Conservation (phyloP, 2,888 invertebrate species). For the Agonopterix heracliana region DNA sequence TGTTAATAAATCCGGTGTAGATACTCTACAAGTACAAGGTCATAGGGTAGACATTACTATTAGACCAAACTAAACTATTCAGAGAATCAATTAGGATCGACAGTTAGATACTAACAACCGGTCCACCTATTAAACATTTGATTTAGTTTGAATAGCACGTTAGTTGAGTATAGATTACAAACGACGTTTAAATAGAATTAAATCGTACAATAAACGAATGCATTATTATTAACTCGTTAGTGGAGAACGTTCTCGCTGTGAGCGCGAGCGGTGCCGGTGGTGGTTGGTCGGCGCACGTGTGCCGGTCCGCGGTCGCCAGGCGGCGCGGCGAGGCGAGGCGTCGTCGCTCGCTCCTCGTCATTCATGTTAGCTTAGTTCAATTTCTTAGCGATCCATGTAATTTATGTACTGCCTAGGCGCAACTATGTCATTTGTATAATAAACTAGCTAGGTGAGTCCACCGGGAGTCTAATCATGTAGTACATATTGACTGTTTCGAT, state of each 20-base stretch:
- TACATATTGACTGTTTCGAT: conserved; percentile 20
- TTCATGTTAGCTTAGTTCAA: conserved; percentile 49
- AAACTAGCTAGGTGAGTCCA: conserved; percentile 30
- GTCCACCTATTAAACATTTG: no score
- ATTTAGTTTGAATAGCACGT: no score
- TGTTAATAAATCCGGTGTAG: no score
- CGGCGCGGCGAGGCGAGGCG: conserved; percentile 35
- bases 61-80: no score
- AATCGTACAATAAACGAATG: conserved; percentile 36
- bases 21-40: no score
- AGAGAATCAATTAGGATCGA: no score
- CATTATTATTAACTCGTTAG: conserved; percentile 36
- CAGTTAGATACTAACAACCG: no score
- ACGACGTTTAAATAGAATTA: conserved; percentile 19
- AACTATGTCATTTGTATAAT: conserved; percentile 26
- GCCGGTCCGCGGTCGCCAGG: conserved; percentile 29
- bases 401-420: conserved; percentile 36
- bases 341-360: conserved; percentile 37
- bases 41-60: no score
- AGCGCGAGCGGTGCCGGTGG: conserved; percentile 25
- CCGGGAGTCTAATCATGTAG: conserved; percentile 17
- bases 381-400: conserved; percentile 43
- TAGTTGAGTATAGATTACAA: not conserved
- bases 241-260: conserved; percentile 37
- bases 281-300: conserved; percentile 44